Evolutionary conservation across 2,113 vertebrate genomes (phyloP), one percentile per base, ranked within the genome.

Genomic region (Corythornis vintsioides): DNA sequence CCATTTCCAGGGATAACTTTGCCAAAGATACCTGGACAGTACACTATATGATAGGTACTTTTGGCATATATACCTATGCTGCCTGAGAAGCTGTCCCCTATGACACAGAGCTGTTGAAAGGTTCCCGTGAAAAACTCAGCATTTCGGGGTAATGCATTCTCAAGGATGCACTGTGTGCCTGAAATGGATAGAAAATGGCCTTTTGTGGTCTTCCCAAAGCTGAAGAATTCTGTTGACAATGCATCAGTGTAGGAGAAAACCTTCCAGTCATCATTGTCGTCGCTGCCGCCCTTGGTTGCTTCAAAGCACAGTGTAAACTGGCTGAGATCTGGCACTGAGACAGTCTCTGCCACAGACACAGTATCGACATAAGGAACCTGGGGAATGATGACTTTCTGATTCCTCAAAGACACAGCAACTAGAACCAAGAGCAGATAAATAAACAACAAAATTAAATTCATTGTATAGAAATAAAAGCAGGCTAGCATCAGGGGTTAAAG

Each of bases 321-420:
- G 4, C 80, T 97, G 7, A 99, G 98, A 17, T 95, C 84, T 7
- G 98, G 98, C 26, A 99, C 83, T 88, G 95, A 79, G 28, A 99
- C 77, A 0, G 96, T 97, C 83, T 95, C 94, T 64, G 98, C 86
- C 22, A 98, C 86, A 20, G 95, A 94, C 43, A 98, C 96, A 67
- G 94, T 57, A 35, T 98, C 97, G 0, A 82, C 29, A 5, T 97
- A 95, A 0, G 94, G 90, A 2, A 87, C 95, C 18, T 96, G 93
- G 12, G 97, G 96, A 35, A 99, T 79, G 45, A 92, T 76, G 71
- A 99, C 98, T 94, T 99, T 99, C 96, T 99, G 99, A 97, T 99
- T 99, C 97, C 98, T 98, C 96, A 99, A 97, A 13, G 98, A 98
- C 76, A 99, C 98, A 0, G 99, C 98, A 33, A 99, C 99, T 99